Evolutionary conservation across 2,888 invertebrate species (phyloP), one percentile per base, ranked within the genome.

Genomic region (Hydrotaea diabolus): DNA sequence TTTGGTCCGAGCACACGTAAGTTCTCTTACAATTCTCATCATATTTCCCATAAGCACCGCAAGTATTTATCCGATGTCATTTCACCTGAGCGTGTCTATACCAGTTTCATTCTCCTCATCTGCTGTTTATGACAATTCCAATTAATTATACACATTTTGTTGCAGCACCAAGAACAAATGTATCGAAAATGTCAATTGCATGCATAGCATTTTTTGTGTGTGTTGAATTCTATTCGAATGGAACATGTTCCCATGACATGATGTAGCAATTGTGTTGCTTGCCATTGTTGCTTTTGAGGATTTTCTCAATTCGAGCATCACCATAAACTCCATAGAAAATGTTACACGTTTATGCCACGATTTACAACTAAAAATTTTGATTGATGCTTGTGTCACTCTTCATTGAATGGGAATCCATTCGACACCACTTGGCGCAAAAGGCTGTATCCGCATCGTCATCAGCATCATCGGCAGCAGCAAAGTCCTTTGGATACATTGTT

Each of bases 361-460:
- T 71, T 75, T 75, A n/a, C 17, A 39, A 17, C 59, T 53, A 7
- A 36, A 59, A 83, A 21, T 77, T 80, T 80, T 83, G 83, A 83
- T 83, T 83, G 83, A 83, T 83, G 80, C 77, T 69, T 75, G 62
- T 80, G 80, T 69, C 77, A 80, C 17, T 83, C 76, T 73, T 43
- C 8, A 23, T 73, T 36, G 57, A 69, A 49, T 15, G 59, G 8
- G 26, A 26, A 11, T 59, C 26, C 15, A 59, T 59, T 23, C 59
- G 26, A 59, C 15, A 15, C 11, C 13, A 26, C n/a, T n/a, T 15
- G 31, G 31, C 31, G 7, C 31, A 2, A 31, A 31, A 4, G 13
- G 15, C 11, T 15, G 26, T 15, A 21, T 11, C 11, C 17, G 55
- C 55, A 55, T 59, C 23, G 4, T 23, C 53, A 53, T 7, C 53